Conservation (phyloP, 2,797 vertebrate genomes). For the Poeciliopsis turneri region DNA sequence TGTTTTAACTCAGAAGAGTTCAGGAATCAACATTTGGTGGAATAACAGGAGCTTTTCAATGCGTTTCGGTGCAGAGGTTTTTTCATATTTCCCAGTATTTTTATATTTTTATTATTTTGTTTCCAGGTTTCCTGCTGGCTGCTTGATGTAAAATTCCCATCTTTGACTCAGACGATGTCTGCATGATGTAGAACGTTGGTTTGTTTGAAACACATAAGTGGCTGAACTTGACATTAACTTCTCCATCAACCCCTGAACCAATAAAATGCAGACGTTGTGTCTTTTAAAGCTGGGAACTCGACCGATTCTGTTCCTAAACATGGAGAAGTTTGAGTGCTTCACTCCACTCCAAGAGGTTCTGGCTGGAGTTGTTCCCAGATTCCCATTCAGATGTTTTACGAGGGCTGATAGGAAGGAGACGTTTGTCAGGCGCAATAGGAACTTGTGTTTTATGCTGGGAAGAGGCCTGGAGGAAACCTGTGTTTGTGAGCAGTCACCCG, state of each 20-base stretch:
- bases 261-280: neutral
- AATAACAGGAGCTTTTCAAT: too few species aligned
- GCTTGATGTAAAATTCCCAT: neutral
- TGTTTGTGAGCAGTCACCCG: conserved; percentile 62
- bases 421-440: conserved; percentile 60
- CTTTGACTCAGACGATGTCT: neutral
- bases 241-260: neutral
- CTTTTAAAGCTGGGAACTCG: neutral
- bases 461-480: conserved; percentile 35
- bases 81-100: too few species aligned
- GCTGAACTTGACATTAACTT: neutral
- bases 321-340: conserved; percentile 17
- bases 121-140: neutral
- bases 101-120: neutral
- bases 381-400: conserved; percentile 67
- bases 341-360: conserved; percentile 5
- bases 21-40: too few species aligned
- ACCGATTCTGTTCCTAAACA: neutral
- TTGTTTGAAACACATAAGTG: neutral
- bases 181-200: neutral
- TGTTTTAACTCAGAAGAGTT: too few species aligned
- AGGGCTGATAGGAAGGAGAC: conserved; percentile 60
- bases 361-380: conserved; percentile 48
- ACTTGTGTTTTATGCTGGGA: conserved; percentile 67
- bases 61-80: too few species aligned